Evolutionary conservation across 2,113 vertebrate species (phyloP).

Genomic region (Oncorhynchus gorbuscha): DNA sequence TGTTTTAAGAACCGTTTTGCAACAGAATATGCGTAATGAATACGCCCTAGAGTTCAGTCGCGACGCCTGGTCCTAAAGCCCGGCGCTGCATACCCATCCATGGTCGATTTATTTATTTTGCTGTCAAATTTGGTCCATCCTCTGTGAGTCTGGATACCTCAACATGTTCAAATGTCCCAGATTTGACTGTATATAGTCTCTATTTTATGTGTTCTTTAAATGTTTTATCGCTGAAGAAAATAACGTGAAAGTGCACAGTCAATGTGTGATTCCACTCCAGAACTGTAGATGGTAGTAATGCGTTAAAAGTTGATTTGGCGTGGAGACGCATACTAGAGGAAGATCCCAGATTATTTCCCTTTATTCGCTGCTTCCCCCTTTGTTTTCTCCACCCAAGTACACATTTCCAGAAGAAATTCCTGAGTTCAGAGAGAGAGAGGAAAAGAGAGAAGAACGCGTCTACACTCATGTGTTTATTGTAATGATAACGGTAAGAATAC

Average conservation of each 20-base stretch:
- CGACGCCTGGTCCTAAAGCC: neutral
- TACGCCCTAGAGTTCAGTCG: too few relatives aligned
- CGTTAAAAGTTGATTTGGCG: constrained; percentile 88
- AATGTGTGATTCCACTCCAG: too few relatives aligned
- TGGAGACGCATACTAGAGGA: constrained; percentile 93
- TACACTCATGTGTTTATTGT: neutral
- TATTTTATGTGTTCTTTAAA: too few relatives aligned
- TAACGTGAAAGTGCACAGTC: too few relatives aligned
- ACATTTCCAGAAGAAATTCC: neutral
- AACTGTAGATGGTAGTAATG: neutral
- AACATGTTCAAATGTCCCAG: too few relatives aligned
- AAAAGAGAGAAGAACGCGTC: neutral
- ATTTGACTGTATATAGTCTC: too few relatives aligned
- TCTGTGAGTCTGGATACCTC: too few relatives aligned
- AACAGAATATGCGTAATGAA: too few relatives aligned
- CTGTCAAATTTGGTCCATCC: too few relatives aligned
- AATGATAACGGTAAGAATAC: neutral
- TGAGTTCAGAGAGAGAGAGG: neutral
- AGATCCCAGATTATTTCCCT: neutral
- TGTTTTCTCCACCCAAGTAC: neutral
- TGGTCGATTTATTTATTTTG: too few relatives aligned
- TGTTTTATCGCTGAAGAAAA: neutral
- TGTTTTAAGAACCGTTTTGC: too few relatives aligned
- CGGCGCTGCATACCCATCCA: accelerated
- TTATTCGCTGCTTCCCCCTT: neutral